phyloP scores from a whole-genome alignment of 2,797 vertebrate species.

The Notoglanidium macrostoma region DNA sequence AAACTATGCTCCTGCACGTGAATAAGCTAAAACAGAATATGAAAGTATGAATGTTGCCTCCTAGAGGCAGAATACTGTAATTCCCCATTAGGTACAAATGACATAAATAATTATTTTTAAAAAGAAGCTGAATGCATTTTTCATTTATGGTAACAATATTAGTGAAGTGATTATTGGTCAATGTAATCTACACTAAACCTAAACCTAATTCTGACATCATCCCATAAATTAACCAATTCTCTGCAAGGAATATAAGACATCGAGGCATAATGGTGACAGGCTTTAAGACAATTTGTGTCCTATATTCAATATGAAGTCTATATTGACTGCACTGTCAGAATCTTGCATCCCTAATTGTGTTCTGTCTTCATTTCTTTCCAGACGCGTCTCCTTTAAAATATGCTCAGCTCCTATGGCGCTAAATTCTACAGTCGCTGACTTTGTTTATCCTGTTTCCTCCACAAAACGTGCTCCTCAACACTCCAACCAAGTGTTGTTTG shows the following conservation, averaged over 20 bases:
- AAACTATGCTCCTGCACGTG: not conserved
- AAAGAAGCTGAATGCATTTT: not conserved
- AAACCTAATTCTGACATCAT: not conserved
- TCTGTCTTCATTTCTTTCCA: not conserved
- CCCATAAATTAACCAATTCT: not conserved
- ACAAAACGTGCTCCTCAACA: slow-evolving; percentile 24
- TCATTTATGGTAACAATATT: not conserved
- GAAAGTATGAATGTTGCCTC: slow-evolving; percentile 16
- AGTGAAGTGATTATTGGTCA: not conserved
- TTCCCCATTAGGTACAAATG: not conserved
- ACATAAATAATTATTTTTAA: not conserved
- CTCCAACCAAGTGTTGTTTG: not conserved
- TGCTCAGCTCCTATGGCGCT: not conserved
- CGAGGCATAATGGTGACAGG: not conserved
- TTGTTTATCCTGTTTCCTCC: slow-evolving; percentile 32
- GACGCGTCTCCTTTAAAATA: not conserved
- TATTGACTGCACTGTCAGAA: not conserved
- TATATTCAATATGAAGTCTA: not conserved
- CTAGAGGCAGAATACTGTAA: not conserved
- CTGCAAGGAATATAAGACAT: not conserved
- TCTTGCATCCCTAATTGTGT: not conserved
- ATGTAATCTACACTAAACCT: not conserved
- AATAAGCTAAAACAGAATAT: not conserved
- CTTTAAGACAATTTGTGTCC: not conserved
- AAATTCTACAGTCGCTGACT: not conserved